Evolutionary conservation across 2,797 vertebrate genomes (phyloP), one percentile per base, ranked within the genome.

Genomic region (Allobates femoralis): DNA sequence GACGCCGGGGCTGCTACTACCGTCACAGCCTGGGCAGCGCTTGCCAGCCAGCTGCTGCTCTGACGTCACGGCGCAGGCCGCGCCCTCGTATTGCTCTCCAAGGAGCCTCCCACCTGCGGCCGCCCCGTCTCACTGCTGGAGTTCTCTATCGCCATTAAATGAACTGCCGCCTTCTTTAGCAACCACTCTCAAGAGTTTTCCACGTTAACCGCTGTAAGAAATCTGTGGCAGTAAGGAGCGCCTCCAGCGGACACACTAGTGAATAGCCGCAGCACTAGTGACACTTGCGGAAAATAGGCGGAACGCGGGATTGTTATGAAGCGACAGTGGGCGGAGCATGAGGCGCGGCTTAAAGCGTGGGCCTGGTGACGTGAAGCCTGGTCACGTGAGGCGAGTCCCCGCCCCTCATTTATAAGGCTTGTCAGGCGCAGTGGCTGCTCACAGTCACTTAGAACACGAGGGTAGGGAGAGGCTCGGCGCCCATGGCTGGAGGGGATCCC

Each of bases 401-500:
- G 83, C 89, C 88, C 87, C n/a, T n/a, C 62, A 19, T 87, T 41
- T 82, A 12, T 69, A 86, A 86, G 51, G 51, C 41, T 26, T 86
- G 85, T 76, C 87, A 88, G 85, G 2, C 23, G 77, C 86, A 81
- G 88, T 5, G 56, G 91, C 79, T 55, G 79, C 85, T 90, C 86
- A 67, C 89, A 92, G 90, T 80, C 30, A 74, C 53, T 19, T 5
- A 46, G 34, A 34, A 19, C 62, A 71, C 37, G 66, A 58, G 50
- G 50, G 3, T 10, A 6, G 79, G 56, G 19, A 12, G n/a, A 30
- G 51, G 71, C 58, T 18, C 81, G 86, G 85, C 80, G 89, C 86
- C 88, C 88, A 92, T 92, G 92, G 90, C 90, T 85, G 89, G 37
- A 90, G 91, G 92, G 89, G 92, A 90, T 93, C 91, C 90, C 91